Evolutionary conservation across 2,888 invertebrate genomes (phyloP).

Genomic region (Diarsia rubi): DNA sequence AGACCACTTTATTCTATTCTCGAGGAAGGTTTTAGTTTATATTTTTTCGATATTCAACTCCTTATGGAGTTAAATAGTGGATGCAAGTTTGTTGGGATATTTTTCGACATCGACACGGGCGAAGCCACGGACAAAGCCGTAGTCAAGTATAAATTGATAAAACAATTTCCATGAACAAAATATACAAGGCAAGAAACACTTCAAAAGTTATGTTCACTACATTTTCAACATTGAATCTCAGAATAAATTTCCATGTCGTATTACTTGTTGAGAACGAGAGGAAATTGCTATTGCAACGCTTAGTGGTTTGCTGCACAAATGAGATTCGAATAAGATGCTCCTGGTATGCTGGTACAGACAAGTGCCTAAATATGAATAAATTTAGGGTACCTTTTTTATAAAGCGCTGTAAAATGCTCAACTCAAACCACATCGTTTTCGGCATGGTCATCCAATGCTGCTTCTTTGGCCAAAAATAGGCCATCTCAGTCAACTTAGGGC

Average conservation of each 20-base stretch:
- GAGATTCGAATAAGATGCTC: constrained; percentile 11
- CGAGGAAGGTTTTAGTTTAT: too few relatives aligned
- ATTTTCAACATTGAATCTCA: constrained; percentile 10
- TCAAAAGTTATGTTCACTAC: not conserved
- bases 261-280: constrained; percentile 5
- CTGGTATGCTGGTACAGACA: not conserved
- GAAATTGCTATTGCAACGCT: constrained; percentile 25
- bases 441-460: too few relatives aligned
- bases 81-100: too few relatives aligned
- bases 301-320: constrained; percentile 23
- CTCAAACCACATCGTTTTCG: too few relatives aligned
- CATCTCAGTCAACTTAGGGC: not conserved
- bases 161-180: not conserved
- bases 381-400: not conserved
- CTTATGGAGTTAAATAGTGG: too few relatives aligned
- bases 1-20: too few relatives aligned
- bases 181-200: not conserved
- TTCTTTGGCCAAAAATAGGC: too few relatives aligned
- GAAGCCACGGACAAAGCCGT: too few relatives aligned
- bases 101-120: too few relatives aligned
- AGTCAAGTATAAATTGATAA: not conserved
- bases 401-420: too few relatives aligned
- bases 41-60: too few relatives aligned
- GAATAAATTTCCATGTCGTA: constrained; percentile 11
- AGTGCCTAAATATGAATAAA: not conserved